A percentile compares a stretch with the other conserved stretches of the same genome.
phyloP scores from a whole-genome alignment of 2,888 invertebrate species.

The Galerucella calmariensis region DNA sequence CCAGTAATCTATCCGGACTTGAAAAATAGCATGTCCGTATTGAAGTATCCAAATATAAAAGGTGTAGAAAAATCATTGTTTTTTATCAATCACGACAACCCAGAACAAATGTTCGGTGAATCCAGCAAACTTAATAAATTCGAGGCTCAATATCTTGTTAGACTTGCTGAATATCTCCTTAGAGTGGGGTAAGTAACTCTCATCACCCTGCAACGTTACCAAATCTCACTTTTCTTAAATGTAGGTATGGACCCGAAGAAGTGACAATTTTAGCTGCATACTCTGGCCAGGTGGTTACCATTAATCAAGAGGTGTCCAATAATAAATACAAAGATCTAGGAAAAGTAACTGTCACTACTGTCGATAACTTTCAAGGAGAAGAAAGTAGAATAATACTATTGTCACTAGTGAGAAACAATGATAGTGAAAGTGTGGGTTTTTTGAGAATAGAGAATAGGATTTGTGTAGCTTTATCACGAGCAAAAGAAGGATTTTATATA shows the following conservation, averaged over 20 bases:
- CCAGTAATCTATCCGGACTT: conserved; percentile 77
- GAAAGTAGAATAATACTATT: conserved; percentile 83
- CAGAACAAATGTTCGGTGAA: conserved; percentile 64
- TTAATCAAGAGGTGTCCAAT: not conserved
- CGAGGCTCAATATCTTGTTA: conserved; percentile 74
- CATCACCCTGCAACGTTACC: not conserved
- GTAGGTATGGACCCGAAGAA: conserved; percentile 69
- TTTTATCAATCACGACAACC: conserved; percentile 73
- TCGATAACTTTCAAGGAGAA: conserved; percentile 86
- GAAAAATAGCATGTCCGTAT: conserved; percentile 71
- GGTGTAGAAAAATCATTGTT: conserved; percentile 74
- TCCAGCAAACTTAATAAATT: not conserved
- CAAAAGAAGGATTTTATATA: conserved; percentile 76
- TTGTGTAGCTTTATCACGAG: conserved; percentile 83
- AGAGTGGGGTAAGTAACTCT: conserved; percentile 68
- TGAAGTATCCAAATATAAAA: conserved; percentile 68
- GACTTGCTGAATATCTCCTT: conserved; percentile 72
- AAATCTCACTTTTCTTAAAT: too few species aligned
- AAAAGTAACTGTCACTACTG: conserved; percentile 72
- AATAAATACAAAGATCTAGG: conserved; percentile 50
- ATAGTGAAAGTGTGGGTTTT: conserved; percentile 76
- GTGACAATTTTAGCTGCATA: conserved; percentile 81
- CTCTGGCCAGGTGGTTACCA: conserved; percentile 70
- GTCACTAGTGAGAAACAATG: conserved; percentile 82
- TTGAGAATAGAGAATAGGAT: conserved; percentile 76